phyloP scores from a whole-genome alignment of 2,113 vertebrate genomes.

The Epinephelus lanceolatus region DNA sequence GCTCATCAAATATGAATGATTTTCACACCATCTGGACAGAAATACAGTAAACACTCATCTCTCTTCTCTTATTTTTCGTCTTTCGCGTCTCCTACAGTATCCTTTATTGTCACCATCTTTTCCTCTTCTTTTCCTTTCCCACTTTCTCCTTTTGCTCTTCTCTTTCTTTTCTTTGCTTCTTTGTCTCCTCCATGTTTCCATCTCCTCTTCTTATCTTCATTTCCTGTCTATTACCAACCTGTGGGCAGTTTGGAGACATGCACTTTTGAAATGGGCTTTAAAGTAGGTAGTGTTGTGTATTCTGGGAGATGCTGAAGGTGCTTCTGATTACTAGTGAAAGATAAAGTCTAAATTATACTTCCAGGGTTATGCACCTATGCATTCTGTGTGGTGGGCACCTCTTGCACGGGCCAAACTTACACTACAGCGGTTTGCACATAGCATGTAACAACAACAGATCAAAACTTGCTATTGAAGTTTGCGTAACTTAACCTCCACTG shows the following conservation, averaged over 20 bases:
- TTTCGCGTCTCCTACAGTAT: neutral
- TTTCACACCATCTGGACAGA: conserved; percentile 35
- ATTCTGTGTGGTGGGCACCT: too few relatives aligned
- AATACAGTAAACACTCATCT: conserved; percentile 9
- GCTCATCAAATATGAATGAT: conserved; percentile 57
- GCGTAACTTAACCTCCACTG: too few relatives aligned
- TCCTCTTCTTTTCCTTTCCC: neutral
- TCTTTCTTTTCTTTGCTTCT: neutral
- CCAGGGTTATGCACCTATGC: too few relatives aligned
- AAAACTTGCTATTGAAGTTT: too few relatives aligned
- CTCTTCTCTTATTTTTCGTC: neutral
- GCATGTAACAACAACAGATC: too few relatives aligned
- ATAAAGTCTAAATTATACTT: too few relatives aligned
- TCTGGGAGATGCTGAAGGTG: too few relatives aligned
- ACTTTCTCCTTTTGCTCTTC: neutral
- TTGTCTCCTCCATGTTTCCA: neutral
- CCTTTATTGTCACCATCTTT: neutral
- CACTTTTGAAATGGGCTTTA: neutral
- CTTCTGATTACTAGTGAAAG: too few relatives aligned
- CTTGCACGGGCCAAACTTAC: too few relatives aligned
- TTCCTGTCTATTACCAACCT: neutral
- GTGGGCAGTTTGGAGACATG: too few relatives aligned
- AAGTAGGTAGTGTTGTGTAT: too few relatives aligned
- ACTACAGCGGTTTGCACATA: too few relatives aligned
- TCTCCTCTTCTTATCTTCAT: neutral